These are phyloP conservation scores for Drosophila subsilvestris DNA, from an alignment of 2,888 invertebrate species.

Conservation along the genomic window DNA sequence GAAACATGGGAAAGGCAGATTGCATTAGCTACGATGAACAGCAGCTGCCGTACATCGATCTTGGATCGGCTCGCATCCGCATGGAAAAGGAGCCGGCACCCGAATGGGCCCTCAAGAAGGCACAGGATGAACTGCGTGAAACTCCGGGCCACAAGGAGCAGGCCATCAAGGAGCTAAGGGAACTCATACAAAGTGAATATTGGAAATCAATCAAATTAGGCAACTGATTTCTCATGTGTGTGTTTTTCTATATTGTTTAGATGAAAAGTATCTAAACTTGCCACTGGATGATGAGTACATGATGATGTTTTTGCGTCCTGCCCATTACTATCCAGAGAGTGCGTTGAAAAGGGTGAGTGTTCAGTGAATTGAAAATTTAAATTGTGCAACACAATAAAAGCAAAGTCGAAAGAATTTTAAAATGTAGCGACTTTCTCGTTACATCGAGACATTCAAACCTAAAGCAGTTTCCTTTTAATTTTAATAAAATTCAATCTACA, in stretches of 20 bases:
- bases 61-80: constrained; percentile 86
- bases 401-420: no score
- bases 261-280: constrained; percentile 86
- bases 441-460: no score
- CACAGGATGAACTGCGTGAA: constrained; percentile 89
- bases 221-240: background rate
- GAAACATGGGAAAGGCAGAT: constrained; percentile 75
- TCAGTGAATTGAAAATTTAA: background rate
- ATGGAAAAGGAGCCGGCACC: constrained; percentile 87
- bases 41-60: constrained; percentile 86
- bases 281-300: constrained; percentile 90
- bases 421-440: no score
- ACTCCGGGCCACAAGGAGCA: constrained; percentile 87
- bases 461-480: no score
- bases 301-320: constrained; percentile 91
- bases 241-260: constrained; percentile 82
- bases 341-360: constrained; percentile 89
- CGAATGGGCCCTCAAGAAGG: constrained; percentile 86
- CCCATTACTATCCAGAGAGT: constrained; percentile 93
- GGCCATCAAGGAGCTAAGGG: constrained; percentile 86
- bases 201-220: background rate
- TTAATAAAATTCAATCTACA: no score
- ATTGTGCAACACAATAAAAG: background rate
- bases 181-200: constrained; percentile 85
- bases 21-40: constrained; percentile 85